A percentile compares a stretch with the other conserved stretches of the same genome.
Conservation (phyloP, 1,140 invertebrate genomes). For the Drosophila tristis region DNA sequence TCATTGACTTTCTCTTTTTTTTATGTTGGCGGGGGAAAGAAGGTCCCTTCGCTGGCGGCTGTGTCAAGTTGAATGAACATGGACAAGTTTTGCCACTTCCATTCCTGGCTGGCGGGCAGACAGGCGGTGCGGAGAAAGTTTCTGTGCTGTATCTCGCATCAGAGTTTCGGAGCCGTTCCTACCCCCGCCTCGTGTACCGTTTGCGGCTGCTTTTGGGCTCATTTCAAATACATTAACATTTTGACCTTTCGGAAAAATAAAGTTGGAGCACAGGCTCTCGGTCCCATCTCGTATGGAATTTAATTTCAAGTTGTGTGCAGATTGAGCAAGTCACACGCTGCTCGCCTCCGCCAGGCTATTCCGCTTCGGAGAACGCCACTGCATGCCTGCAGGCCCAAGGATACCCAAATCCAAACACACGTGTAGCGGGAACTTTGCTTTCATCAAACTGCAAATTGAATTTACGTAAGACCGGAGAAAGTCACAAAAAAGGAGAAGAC, state of each 20-base stretch:
- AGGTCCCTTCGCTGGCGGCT: slow-evolving; percentile 48
- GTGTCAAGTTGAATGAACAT: slow-evolving; percentile 78
- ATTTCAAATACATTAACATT: slow-evolving; percentile 82
- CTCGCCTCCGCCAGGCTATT: not conserved
- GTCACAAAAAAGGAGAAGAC: slow-evolving; percentile 51
- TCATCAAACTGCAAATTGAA: slow-evolving; percentile 80
- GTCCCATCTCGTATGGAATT: slow-evolving; percentile 47
- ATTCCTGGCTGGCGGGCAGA: slow-evolving; percentile 13
- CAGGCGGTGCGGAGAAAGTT: slow-evolving; percentile 53
- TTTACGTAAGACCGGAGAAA: slow-evolving; percentile 75
- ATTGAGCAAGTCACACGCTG: slow-evolving; percentile 55
- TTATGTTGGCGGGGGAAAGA: slow-evolving; percentile 12
- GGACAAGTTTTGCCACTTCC: slow-evolving; percentile 74
- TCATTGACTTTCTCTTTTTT: slow-evolving; percentile 13
- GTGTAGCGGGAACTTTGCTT: slow-evolving; percentile 61
- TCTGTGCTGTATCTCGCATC: slow-evolving; percentile 62
- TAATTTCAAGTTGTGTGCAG: slow-evolving; percentile 74
- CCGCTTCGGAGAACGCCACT: slow-evolving; percentile 20
- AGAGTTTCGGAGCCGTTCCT: slow-evolving; percentile 10
- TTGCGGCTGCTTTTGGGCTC: slow-evolving; percentile 43
- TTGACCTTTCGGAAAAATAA: slow-evolving; percentile 68
- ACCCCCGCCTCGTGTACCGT: not conserved
- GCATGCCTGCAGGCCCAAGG: slow-evolving; percentile 67
- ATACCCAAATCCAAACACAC: slow-evolving; percentile 29
- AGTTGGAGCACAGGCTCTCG: slow-evolving; percentile 16